phyloP scores from a whole-genome alignment of 2,888 invertebrate species.

The Holacanthella duospinosa region DNA sequence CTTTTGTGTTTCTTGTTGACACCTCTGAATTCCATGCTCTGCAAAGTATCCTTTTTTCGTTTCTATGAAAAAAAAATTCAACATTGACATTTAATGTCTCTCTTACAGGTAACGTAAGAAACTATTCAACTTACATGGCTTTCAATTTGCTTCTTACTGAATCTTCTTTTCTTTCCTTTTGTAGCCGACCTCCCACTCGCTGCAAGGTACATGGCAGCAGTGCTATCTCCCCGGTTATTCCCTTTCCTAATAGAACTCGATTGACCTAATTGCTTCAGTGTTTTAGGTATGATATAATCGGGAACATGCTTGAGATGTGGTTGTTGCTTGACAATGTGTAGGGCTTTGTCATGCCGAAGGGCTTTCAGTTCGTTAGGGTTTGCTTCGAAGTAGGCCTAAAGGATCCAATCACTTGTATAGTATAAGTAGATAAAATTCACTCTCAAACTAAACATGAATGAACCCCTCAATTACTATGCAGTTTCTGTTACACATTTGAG shows the following conservation, averaged over 20 bases:
- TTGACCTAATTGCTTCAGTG: constrained; percentile 52
- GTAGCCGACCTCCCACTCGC: constrained; percentile 7
- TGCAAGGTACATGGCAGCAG: constrained; percentile 2
- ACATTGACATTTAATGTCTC: background rate
- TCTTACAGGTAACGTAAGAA: background rate
- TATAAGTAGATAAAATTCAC: background rate
- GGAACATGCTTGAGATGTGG: constrained; percentile 82
- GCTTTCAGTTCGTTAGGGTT: constrained; percentile 79
- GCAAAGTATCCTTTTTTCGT: constrained; percentile 55
- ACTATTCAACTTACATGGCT: constrained; percentile 7
- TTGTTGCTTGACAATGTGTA: constrained; percentile 73
- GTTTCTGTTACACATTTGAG: background rate
- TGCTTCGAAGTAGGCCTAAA: constrained; percentile 77
- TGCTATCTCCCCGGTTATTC: background rate
- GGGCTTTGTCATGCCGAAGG: constrained; percentile 69
- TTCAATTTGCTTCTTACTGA: constrained; percentile 14
- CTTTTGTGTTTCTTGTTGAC: constrained; percentile 44
- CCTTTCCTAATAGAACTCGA: constrained; percentile 21
- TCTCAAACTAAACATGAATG: background rate
- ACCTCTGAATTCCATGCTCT: constrained; percentile 54
- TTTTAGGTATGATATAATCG: constrained; percentile 75
- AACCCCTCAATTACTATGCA: background rate
- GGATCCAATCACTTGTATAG: constrained; percentile 27
- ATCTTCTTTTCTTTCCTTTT: constrained; percentile 10
- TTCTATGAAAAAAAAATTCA: constrained; percentile 46